Conservation (phyloP, 2,888 invertebrate genomes). For the Epistrophe grossulariae region DNA sequence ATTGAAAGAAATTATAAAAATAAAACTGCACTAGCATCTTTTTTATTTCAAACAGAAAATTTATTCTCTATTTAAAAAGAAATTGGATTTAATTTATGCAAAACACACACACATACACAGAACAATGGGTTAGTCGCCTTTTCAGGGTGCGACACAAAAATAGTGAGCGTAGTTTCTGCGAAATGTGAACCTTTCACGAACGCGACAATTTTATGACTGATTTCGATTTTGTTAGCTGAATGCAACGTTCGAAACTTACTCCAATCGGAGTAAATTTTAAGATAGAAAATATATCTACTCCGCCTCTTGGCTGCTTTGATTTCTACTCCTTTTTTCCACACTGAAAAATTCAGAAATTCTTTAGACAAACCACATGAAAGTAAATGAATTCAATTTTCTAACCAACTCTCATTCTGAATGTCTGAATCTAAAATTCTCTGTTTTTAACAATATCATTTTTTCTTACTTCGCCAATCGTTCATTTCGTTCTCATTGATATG, state of each 20-base stretch:
- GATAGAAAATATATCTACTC: no score
- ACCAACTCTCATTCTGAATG: no score
- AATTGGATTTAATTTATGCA: constrained; percentile 37
- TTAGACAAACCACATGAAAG: no score
- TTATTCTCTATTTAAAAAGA: constrained; percentile 24
- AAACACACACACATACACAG: constrained; percentile 56
- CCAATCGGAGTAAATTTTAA: no score
- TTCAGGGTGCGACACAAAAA: constrained; percentile 67
- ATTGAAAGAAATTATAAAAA: neutral
- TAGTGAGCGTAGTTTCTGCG: constrained; percentile 2
- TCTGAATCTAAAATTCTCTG: no score
- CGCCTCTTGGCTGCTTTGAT: no score
- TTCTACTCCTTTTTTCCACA: no score
- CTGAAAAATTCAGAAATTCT: no score
- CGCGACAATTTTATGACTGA: constrained; percentile 69
- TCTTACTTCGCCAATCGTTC: no score
- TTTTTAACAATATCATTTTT: no score
- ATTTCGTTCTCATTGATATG: no score
- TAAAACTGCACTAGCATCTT: constrained; percentile 23
- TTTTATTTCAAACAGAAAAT: constrained; percentile 13
- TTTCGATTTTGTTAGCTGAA: constrained; percentile 54
- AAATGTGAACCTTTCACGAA: constrained; percentile 46
- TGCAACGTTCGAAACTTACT: neutral
- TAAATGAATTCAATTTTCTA: no score
- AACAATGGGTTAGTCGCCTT: constrained; percentile 57